Conservation (phyloP, 1,140 invertebrate species). For the Trachelipus rathkii region DNA sequence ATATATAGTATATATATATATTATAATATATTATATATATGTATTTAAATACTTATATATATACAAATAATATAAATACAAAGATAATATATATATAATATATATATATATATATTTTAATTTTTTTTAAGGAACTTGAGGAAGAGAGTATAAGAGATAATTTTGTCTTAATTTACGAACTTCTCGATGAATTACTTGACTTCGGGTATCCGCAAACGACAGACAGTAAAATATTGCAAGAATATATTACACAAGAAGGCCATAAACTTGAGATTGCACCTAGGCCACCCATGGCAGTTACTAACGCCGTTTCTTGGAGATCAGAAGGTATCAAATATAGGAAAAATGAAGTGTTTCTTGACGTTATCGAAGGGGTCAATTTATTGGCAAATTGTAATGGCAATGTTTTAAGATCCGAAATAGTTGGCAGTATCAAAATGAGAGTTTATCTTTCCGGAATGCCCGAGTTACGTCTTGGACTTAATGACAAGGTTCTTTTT, state of each 20-base stretch:
- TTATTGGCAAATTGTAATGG: slow-evolving; percentile 95
- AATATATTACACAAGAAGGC: slow-evolving; percentile 92
- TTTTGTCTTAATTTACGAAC: slow-evolving; percentile 99
- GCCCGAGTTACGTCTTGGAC: slow-evolving; percentile 94
- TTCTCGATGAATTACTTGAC: slow-evolving; percentile 95
- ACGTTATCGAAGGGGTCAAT: slow-evolving; percentile 99
- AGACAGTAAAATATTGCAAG: slow-evolving; percentile 97
- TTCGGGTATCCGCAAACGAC: slow-evolving; percentile 99
- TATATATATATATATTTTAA: too few relatives aligned
- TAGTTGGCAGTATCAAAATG: slow-evolving; percentile 99
- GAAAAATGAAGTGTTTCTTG: slow-evolving; percentile 99
- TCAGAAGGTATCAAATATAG: slow-evolving; percentile 98
- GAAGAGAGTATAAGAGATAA: slow-evolving; percentile 99
- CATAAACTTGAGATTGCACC: slow-evolving; percentile 96
- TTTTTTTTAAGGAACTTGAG: slow-evolving; percentile 75
- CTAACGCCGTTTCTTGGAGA: slow-evolving; percentile 98
- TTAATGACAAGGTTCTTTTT: slow-evolving; percentile 99
- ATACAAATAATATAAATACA: too few relatives aligned
- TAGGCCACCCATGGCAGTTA: slow-evolving; percentile 96
- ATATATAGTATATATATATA: too few relatives aligned
- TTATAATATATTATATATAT: too few relatives aligned
- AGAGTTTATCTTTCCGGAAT: slow-evolving; percentile 98
- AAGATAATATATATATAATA: too few relatives aligned
- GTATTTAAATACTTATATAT: too few relatives aligned
- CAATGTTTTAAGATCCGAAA: slow-evolving; percentile 95